A percentile compares a stretch with the other conserved stretches of the same genome.
phyloP scores from a whole-genome alignment of 1,140 invertebrate genomes.

The Drepana arcuata region DNA sequence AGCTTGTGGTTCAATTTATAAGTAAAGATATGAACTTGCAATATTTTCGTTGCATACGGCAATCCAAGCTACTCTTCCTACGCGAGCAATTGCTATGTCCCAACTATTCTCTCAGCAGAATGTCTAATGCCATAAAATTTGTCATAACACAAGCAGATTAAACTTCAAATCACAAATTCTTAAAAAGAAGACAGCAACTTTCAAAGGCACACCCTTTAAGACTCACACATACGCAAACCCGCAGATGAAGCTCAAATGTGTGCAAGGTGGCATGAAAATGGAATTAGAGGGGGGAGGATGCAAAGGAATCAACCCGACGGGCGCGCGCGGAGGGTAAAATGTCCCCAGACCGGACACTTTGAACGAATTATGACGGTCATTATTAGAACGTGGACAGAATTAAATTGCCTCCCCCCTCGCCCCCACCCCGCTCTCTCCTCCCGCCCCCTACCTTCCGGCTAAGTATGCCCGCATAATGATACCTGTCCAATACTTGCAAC shows the following conservation, averaged over 20 bases:
- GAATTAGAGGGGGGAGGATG: constrained; percentile 60
- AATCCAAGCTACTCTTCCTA: too few species aligned
- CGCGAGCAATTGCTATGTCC: too few species aligned
- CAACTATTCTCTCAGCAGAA: too few species aligned
- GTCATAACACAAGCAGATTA: too few species aligned
- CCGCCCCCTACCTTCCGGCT: constrained; percentile 35
- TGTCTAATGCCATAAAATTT: too few species aligned
- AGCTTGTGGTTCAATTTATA: too few species aligned
- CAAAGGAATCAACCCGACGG: constrained; percentile 56
- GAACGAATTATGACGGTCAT: constrained; percentile 74
- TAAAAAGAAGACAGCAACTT: too few species aligned
- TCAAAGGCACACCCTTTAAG: constrained; percentile 7
- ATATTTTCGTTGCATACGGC: too few species aligned
- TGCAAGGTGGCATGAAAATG: constrained; percentile 65
- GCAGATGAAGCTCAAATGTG: constrained; percentile 40
- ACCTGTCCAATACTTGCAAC: constrained; percentile 54
- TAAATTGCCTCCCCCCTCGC: constrained; percentile 63
- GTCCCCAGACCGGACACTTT: constrained; percentile 72
- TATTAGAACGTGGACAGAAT: constrained; percentile 74
- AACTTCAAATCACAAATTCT: too few species aligned
- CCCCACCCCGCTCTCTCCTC: constrained; percentile 7
- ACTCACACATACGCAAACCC: constrained; percentile 18
- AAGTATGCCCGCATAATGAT: constrained; percentile 63
- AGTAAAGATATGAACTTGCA: too few species aligned
- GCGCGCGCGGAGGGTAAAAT: constrained; percentile 40